A percentile compares a stretch with the other conserved stretches of the same genome.
phyloP scores from a whole-genome alignment of 1,140 invertebrate species.

The Drosophila bocqueti region DNA sequence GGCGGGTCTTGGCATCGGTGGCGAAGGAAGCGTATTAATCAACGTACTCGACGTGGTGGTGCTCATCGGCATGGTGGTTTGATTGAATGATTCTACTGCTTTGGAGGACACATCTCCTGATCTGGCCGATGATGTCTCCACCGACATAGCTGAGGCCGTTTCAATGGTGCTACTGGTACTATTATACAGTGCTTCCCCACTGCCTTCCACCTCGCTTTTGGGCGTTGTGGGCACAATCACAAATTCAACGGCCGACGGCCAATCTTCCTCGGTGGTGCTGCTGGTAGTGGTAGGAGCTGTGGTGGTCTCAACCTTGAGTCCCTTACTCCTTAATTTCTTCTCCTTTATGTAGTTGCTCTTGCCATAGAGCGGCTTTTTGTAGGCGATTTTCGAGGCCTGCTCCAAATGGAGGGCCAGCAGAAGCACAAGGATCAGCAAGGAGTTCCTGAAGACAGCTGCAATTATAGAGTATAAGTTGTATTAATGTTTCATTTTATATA shows the following conservation, averaged over 20 bases:
- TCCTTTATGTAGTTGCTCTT: constrained; percentile 60
- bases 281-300: neutral
- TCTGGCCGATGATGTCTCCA: neutral
- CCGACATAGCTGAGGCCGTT: neutral
- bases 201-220: constrained; percentile 4
- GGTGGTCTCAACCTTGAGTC: constrained; percentile 9
- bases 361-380: constrained; percentile 71
- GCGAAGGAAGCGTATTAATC: constrained; percentile 55
- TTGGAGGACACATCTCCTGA: neutral
- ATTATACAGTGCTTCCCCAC: neutral
- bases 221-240: constrained; percentile 44
- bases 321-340: constrained; percentile 42
- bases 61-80: constrained; percentile 4
- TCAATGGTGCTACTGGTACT: constrained; percentile 3
- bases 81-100: neutral
- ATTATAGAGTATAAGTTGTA: neutral
- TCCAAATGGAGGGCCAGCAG: constrained; percentile 48
- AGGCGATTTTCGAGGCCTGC: constrained; percentile 68
- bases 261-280: constrained; percentile 24
- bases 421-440: constrained; percentile 19
- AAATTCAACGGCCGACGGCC: constrained; percentile 56
- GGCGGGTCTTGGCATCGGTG: constrained; percentile 39
- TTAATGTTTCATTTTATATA: neutral
- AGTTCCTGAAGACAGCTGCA: constrained; percentile 18
- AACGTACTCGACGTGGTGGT: constrained; percentile 10